These are phyloP conservation scores for Periparus ater DNA, from an alignment of 2,797 vertebrate genomes.

Conservation along the genomic window DNA sequence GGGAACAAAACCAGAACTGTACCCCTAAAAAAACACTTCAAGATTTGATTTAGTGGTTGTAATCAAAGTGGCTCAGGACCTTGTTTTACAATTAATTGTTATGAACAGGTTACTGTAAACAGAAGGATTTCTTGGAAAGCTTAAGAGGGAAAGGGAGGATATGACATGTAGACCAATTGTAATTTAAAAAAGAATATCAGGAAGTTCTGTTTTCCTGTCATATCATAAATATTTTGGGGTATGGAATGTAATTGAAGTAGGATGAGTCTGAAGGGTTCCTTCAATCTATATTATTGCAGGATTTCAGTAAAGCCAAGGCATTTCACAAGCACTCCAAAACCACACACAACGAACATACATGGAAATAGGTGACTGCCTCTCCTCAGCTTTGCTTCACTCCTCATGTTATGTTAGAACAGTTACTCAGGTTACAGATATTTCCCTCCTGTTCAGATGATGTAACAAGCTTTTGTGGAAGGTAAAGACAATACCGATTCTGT, in stretches of 20 bases:
- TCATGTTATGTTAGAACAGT: background rate
- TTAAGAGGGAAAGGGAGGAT: background rate
- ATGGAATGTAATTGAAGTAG: background rate
- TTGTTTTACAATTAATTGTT: background rate
- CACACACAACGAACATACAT: fast-evolving
- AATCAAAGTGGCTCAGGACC: background rate
- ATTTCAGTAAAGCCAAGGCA: background rate
- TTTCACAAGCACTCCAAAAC: background rate
- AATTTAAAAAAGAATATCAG: background rate
- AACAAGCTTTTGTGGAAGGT: background rate
- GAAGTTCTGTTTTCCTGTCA: background rate
- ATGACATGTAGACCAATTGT: background rate
- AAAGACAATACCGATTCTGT: background rate
- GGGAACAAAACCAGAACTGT: background rate
- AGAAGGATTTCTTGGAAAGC: background rate
- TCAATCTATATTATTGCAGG: background rate
- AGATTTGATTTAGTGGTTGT: background rate
- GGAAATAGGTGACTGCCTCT: background rate
- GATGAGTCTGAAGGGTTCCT: background rate
- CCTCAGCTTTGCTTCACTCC: background rate
- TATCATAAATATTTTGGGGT: background rate
- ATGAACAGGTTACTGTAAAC: background rate
- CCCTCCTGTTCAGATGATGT: background rate
- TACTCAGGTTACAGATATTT: background rate
- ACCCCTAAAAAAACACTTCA: background rate